phyloP scores from a whole-genome alignment of 2,113 vertebrate genomes.

The Xiphophorus couchianus region DNA sequence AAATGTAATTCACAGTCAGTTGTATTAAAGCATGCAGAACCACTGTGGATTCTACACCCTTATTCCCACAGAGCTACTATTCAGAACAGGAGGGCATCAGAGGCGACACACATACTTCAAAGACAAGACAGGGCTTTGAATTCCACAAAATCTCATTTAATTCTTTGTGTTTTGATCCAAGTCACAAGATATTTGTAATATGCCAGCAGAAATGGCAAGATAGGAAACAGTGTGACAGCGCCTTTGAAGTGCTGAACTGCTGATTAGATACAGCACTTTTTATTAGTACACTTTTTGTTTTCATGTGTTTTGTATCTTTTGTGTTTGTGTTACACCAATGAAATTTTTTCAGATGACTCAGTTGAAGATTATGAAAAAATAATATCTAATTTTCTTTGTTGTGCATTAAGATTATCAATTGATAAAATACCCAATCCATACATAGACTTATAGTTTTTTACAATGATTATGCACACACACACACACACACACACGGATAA shows the following conservation, averaged over 20 bases:
- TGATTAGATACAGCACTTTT: too few species aligned
- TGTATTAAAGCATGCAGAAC: neutral
- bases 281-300: neutral
- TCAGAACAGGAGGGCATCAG: too few species aligned
- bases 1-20: neutral
- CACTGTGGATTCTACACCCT: neutral
- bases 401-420: neutral
- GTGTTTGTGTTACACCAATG: neutral
- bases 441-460: conserved; percentile 9
- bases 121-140: too few species aligned
- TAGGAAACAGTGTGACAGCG: too few species aligned
- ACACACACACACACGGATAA: neutral
- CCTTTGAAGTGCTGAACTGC: too few species aligned
- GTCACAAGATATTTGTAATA: too few species aligned
- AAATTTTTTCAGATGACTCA: neutral
- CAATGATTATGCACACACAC: neutral
- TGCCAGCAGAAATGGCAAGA: too few species aligned
- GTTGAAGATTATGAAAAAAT: neutral
- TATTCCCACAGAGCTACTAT: neutral
- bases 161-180: too few species aligned
- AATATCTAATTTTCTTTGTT: neutral
- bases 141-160: too few species aligned
- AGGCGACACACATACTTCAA: too few species aligned
- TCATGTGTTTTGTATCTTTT: neutral
- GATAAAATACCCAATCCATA: neutral